Evolutionary conservation across 2,888 invertebrate genomes (phyloP).

Genomic region (Neoascia interrupta): DNA sequence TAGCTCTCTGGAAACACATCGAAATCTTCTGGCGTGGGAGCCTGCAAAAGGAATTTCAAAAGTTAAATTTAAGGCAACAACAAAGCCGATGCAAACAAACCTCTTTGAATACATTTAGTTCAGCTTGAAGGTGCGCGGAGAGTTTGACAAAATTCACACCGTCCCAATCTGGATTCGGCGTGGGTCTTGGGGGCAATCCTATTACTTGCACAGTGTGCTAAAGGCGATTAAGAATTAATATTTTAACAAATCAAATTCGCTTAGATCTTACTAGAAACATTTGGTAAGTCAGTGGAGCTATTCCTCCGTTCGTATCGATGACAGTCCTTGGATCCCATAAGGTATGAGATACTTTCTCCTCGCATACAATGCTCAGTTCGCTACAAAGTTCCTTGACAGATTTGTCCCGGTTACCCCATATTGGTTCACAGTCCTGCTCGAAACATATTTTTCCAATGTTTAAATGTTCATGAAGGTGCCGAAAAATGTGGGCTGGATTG

Average conservation of each 20-base stretch:
- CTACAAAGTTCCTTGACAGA: slow-evolving; percentile 81
- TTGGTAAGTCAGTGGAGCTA: slow-evolving; percentile 86
- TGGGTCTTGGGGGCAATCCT: slow-evolving; percentile 83
- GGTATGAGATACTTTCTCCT: slow-evolving; percentile 86
- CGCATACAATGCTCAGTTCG: slow-evolving; percentile 81
- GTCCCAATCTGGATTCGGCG: slow-evolving; percentile 79
- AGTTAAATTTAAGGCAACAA: background rate
- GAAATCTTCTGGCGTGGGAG: slow-evolving; percentile 82
- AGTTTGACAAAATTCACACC: slow-evolving; percentile 81
- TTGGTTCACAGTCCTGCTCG: slow-evolving; percentile 87
- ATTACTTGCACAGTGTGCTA: slow-evolving; percentile 84
- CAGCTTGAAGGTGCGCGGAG: slow-evolving; percentile 79
- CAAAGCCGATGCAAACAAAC: slow-evolving; percentile 72
- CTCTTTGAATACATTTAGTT: slow-evolving; percentile 81
- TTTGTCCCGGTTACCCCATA: slow-evolving; percentile 84
- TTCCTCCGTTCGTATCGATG: slow-evolving; percentile 85
- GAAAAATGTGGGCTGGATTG: slow-evolving; percentile 82
- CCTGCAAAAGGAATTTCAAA: slow-evolving; percentile 72
- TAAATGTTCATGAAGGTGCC: slow-evolving; percentile 82
- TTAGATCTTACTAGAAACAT: slow-evolving; percentile 83
- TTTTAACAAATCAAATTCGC: background rate
- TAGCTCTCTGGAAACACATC: slow-evolving; percentile 81
- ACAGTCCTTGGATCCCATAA: slow-evolving; percentile 86
- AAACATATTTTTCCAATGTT: slow-evolving; percentile 82
- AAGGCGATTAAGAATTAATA: slow-evolving; percentile 50